Base-by-base conservation (phyloP, 1,140 invertebrate genomes). In the Cotesia vestalis region DNA sequence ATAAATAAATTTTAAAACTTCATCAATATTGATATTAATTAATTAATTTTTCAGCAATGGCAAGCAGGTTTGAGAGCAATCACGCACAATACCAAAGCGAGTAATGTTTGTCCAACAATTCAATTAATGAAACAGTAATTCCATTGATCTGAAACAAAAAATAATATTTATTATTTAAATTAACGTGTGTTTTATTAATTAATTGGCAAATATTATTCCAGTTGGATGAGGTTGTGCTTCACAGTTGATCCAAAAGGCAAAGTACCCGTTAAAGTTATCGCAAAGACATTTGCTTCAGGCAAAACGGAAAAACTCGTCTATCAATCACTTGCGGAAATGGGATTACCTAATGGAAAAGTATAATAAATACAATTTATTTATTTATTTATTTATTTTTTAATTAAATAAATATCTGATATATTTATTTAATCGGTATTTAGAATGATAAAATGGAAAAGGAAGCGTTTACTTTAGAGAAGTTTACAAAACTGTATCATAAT, bases 261-360 rank as follows among this genome's bases (percentile, higher is more conserved):
- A 88, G 96, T 99, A 66, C 97, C 98, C 0, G 96, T 99, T 0
- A 96, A 97, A 89, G 95, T 96, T 63, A 94, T 99, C 70, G 96
- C 97, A 17, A 90, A 95, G 84, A 99, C 98, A 64, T 99, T 99
- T 88, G 97, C 98, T 1, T 99, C 98, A 3, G 94, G 97, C 8
- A 96, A 96, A 89, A 98, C 97, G 1, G 98, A 99, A 84, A 99
- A 98, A 86, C 89, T 99, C 78, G 96, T 99, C 8, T 99, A 98
- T 88, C 97, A 99, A 81, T 97, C 95, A 82, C 88, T 99, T 53
- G 92, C 94, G n/a, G 98, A 99, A 77, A 88, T 99, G 12, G 95
- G 93, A 27, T 88, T 99, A 46, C 97, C 98, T 1, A 94, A 93
- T 78, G 98, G 96, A 79, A 99, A 99, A 88, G 94, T 62, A 71